Evolutionary conservation across 2,113 vertebrate genomes (phyloP), one percentile per base, ranked within the genome.

Genomic region (Epinephelus moara): DNA sequence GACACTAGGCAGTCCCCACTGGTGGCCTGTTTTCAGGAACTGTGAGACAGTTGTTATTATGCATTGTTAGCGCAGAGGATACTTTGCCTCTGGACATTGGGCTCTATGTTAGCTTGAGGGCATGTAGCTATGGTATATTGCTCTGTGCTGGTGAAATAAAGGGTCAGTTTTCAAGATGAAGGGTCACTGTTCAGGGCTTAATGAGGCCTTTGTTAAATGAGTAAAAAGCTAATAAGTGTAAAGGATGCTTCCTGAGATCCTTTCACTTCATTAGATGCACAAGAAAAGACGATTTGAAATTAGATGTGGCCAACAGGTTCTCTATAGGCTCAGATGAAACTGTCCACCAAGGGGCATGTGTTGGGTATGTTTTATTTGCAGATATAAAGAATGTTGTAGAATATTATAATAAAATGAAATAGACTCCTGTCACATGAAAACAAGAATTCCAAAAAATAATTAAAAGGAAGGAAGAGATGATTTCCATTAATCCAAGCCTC

Each of bases 51-150:
- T 88, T 78, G 68, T 87, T 92, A 88, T 89, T 92, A 92, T 94
- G 85, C 91, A 89, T 91, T 80, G 91, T 91, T 91, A 88, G 88
- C 25, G 40, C 73, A 73, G 60, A 81, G 49, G 78, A 88, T 83
- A 78, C 89, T 86, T 86, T 70, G 89, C 90, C 90, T 81, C 87
- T 83, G 88, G 91, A 91, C 86, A 90, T 73, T 33, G 33, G 70
- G 70, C 78, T 80, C 63, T 75, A 56, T 68, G 79, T 40, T 91
- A 87, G 91, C 93, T 90, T 45, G 57, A 87, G 89, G 93, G 88
- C 92, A 93, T 86, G 61, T 55, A 73, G 69, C 77, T 81, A 81
- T 12, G 70, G 27, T 69, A 80, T 80, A 74, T 83, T 47, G 75
- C 74, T 73, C 30, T 78, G 68, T 72, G 56, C 21, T 27, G 70